Evolutionary conservation across 2,113 vertebrate genomes (phyloP).

Genomic region (Charina bottae): DNA sequence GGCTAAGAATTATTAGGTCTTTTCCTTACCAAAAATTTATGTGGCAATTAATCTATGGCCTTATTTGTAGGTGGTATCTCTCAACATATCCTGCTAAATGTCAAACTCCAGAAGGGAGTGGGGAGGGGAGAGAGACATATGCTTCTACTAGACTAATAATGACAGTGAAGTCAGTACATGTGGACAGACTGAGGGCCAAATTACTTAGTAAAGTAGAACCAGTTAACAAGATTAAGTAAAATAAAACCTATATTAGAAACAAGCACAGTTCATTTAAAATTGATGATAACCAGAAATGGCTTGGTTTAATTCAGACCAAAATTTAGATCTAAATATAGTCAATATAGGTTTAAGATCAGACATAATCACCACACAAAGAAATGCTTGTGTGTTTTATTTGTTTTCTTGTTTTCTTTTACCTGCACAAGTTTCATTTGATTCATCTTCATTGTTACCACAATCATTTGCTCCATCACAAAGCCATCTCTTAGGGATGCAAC

Average conservation of each 20-base stretch:
- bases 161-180: neutral
- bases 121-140: constrained; percentile 9
- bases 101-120: constrained; percentile 22
- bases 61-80: constrained; percentile 9
- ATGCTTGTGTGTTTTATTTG: neutral
- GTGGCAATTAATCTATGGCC: neutral
- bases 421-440: constrained; percentile 91
- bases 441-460: constrained; percentile 91
- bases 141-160: constrained; percentile 9
- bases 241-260: constrained; percentile 52
- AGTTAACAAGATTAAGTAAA: constrained; percentile 58
- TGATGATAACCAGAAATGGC: constrained; percentile 45
- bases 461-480: constrained; percentile 96
- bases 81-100: constrained; percentile 17
- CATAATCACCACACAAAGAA: neutral
- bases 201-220: constrained; percentile 56
- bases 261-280: constrained; percentile 47
- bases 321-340: constrained; percentile 8
- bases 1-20: neutral
- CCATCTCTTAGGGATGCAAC: constrained; percentile 96
- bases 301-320: constrained; percentile 22
- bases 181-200: constrained; percentile 53
- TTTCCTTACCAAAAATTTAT: neutral
- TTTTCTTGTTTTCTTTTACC: constrained; percentile 73
- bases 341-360: neutral